phyloP scores from a whole-genome alignment of 37 sponge, comb jelly and placozoan species.

The Crambe crambe region DNA sequence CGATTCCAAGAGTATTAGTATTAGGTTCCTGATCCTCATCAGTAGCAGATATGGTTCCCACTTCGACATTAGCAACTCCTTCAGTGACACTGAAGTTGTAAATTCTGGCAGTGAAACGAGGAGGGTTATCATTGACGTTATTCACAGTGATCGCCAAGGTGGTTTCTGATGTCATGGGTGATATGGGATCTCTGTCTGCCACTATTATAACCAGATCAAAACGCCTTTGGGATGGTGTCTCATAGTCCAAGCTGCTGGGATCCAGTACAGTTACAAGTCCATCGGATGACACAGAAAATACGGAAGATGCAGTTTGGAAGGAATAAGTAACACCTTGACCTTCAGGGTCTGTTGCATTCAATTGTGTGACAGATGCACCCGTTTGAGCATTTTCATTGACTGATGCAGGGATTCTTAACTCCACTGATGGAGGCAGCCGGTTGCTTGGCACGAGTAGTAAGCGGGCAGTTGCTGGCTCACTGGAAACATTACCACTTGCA shows the following conservation, averaged over 20 bases:
- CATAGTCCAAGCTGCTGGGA: slow-evolving; percentile 24
- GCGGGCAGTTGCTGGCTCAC: slow-evolving; percentile 7
- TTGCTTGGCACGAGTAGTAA: slow-evolving; percentile 20
- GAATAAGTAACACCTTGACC: slow-evolving; percentile 29
- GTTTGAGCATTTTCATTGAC: slow-evolving; percentile 17
- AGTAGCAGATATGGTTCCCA: slow-evolving; percentile 30
- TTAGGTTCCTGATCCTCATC: slow-evolving; percentile 26
- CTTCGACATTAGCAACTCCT: slow-evolving; percentile 2
- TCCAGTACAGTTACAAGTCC: slow-evolving; percentile 35
- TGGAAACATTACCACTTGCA: background rate
- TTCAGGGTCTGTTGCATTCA: slow-evolving; percentile 58
- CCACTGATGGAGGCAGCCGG: slow-evolving; percentile 20
- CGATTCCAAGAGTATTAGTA: background rate
- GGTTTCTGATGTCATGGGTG: slow-evolving; percentile 19
- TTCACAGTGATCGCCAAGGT: slow-evolving; percentile 32
- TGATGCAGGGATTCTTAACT: background rate
- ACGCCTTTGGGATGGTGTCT: background rate
- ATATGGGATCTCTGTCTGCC: slow-evolving; percentile 29
- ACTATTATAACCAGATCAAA: slow-evolving; percentile 30
- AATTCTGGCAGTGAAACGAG: slow-evolving; percentile 29
- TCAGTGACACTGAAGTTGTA: slow-evolving; percentile 48
- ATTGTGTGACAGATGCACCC: slow-evolving; percentile 9
- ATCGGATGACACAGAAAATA: slow-evolving; percentile 32
- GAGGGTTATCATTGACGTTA: slow-evolving; percentile 56
- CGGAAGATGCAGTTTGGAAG: background rate